These are phyloP conservation scores for Romanogobio albipinnatus DNA, from an alignment of 2,113 vertebrate genomes.

Conservation along the genomic window DNA sequence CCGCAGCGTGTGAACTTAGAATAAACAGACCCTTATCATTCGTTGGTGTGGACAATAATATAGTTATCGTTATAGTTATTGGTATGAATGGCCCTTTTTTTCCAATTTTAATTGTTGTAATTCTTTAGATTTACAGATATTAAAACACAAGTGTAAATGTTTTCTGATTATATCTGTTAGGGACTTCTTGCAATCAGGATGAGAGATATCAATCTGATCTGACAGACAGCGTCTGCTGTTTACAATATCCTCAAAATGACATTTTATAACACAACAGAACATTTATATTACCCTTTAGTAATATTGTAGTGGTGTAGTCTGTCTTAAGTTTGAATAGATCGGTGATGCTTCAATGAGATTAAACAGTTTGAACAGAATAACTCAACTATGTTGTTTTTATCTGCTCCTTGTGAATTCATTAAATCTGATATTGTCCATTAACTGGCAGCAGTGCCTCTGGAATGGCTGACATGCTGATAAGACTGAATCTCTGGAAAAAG, in stretches of 20 bases:
- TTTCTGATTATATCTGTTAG: not conserved
- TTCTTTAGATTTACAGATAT: not conserved
- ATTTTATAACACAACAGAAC: not conserved
- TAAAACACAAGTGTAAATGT: not conserved
- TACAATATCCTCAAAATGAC: not conserved
- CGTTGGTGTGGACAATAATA: too few species aligned
- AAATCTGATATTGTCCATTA: not conserved
- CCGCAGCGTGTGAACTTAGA: too few species aligned
- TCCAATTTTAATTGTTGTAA: not conserved
- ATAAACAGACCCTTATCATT: too few species aligned
- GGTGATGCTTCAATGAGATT: not conserved
- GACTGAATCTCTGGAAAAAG: not conserved
- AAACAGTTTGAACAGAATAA: not conserved
- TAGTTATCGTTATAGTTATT: too few species aligned
- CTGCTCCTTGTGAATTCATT: not conserved
- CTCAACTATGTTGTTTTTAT: not conserved
- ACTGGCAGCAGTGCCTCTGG: not conserved
- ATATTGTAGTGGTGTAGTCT: not conserved
- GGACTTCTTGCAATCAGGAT: not conserved
- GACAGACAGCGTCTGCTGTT: too few species aligned
- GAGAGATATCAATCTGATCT: too few species aligned
- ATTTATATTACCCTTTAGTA: not conserved
- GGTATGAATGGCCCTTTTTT: not conserved
- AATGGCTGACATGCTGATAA: constrained; percentile 2
- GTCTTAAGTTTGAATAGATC: not conserved